phyloP scores from a whole-genome alignment of 1,140 invertebrate species.

The Trachelipus rathkii region DNA sequence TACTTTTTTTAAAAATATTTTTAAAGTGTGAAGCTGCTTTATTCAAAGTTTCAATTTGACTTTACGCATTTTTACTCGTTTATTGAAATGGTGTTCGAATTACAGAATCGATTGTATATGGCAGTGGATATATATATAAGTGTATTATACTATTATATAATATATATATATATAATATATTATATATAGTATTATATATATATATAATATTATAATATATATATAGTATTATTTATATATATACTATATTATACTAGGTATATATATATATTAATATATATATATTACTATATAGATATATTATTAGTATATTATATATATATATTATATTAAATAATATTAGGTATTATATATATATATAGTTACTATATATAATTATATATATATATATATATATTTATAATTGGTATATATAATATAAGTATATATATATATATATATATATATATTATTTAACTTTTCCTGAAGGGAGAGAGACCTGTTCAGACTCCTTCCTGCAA shows the following conservation, averaged over 20 bases:
- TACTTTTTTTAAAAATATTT: too few relatives aligned
- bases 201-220: neutral
- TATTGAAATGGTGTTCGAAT: too few relatives aligned
- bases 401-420: conserved; percentile 20
- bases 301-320: conserved; percentile 14
- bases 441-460: neutral
- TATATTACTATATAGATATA: conserved; percentile 1
- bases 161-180: conserved; percentile 18
- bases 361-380: neutral
- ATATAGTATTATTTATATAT: too few relatives aligned
- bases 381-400: conserved; percentile 5
- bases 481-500: conserved; percentile 58
- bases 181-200: conserved; percentile 14
- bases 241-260: too few relatives aligned
- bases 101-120: too few relatives aligned
- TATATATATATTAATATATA: neutral
- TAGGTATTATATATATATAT: conserved; percentile 5
- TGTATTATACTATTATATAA: neutral
- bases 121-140: neutral
- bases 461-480: conserved; percentile 53
- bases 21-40: too few relatives aligned
- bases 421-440: conserved; percentile 13
- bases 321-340: neutral
- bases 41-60: too few relatives aligned
- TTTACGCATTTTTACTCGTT: too few relatives aligned